phyloP scores from a whole-genome alignment of 2,797 vertebrate genomes.

The Acrocephalus scirpaceus region DNA sequence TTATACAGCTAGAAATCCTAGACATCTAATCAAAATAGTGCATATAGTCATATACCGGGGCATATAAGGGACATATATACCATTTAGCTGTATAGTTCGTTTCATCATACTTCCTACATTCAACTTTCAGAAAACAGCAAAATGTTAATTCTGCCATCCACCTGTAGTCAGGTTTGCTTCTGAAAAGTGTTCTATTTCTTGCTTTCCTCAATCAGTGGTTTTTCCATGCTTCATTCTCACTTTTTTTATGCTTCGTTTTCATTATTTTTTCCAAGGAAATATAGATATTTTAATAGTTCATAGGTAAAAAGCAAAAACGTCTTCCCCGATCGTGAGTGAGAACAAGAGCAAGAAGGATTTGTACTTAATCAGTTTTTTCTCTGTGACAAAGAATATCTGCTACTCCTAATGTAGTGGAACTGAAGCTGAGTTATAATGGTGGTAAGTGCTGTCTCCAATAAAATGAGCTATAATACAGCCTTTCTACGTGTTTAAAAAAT shows the following conservation, averaged over 20 bases:
- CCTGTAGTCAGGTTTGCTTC: background rate
- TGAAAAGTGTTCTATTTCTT: background rate
- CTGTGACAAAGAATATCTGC: background rate
- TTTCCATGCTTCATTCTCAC: background rate
- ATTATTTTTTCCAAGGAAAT: background rate
- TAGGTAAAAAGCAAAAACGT: background rate
- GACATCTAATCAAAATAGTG: background rate
- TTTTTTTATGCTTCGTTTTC: background rate
- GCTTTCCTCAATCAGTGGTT: background rate
- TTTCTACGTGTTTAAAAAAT: background rate
- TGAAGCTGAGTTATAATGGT: background rate
- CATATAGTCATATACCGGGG: background rate
- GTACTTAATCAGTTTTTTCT: background rate
- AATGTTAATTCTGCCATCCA: background rate
- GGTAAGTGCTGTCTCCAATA: background rate
- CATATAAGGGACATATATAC: background rate
- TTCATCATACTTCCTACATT: background rate
- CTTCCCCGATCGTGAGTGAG: background rate
- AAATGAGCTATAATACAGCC: background rate
- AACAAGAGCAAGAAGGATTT: background rate
- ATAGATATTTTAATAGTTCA: background rate
- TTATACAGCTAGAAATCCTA: background rate
- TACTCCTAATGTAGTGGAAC: background rate
- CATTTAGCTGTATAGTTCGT: background rate
- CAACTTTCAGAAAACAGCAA: background rate